These are phyloP conservation scores for Sphenopsis melanotis DNA, from an alignment of 2,797 vertebrate species.

Conservation along the genomic window DNA sequence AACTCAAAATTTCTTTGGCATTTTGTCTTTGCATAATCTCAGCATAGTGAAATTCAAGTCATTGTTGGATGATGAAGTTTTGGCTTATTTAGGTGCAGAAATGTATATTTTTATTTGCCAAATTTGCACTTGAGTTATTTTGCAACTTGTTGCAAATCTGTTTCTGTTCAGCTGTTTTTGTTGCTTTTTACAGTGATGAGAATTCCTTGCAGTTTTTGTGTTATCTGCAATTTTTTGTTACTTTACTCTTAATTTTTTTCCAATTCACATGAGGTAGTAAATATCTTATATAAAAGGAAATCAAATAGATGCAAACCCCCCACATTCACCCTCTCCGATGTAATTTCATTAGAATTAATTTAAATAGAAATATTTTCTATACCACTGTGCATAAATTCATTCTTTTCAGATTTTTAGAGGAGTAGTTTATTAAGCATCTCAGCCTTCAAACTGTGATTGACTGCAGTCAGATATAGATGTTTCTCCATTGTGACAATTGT, in stretches of 20 bases:
- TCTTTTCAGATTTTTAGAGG: neutral
- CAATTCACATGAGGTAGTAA: neutral
- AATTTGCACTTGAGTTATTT: neutral
- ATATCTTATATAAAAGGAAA: neutral
- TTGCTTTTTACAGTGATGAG: neutral
- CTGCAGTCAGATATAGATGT: neutral
- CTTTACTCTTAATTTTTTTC: neutral
- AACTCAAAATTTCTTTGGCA: neutral
- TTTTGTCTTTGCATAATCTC: neutral
- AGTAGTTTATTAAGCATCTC: neutral
- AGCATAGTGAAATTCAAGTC: neutral
- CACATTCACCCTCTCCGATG: neutral
- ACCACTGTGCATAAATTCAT: neutral
- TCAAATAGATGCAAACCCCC: rapidly evolving
- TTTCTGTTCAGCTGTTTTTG: neutral
- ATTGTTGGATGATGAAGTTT: neutral
- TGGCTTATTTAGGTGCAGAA: neutral
- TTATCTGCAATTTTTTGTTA: neutral
- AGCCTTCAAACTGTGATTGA: neutral
- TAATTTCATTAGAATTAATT: neutral
- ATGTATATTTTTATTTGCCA: neutral
- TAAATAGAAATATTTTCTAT: neutral
- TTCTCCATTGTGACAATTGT: neutral
- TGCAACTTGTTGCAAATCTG: neutral
- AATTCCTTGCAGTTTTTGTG: neutral